phyloP scores from a whole-genome alignment of 2,888 invertebrate genomes.

The Phanerotoma sp. region DNA sequence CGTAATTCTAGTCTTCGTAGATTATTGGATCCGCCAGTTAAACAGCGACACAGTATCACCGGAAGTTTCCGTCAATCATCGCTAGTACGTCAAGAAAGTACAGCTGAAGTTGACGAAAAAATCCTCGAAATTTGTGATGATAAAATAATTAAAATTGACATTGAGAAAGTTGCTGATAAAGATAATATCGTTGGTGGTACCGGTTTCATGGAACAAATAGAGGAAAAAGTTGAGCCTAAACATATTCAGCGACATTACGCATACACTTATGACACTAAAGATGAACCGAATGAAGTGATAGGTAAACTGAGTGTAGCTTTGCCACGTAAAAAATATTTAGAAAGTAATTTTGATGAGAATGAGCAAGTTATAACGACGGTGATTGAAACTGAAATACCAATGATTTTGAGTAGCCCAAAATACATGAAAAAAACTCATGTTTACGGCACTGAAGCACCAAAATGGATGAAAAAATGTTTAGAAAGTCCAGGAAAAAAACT shows the following conservation, averaged over 20 bases:
- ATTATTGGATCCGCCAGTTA: conserved; percentile 47
- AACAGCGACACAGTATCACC: conserved; percentile 51
- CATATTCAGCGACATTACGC: conserved; percentile 52
- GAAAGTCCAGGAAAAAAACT: conserved; percentile 35
- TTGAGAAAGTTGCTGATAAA: not conserved
- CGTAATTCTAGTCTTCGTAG: conserved; percentile 49
- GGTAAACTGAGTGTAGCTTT: conserved; percentile 41
- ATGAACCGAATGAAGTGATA: conserved; percentile 32
- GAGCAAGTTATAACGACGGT: conserved; percentile 53
- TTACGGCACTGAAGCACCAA: conserved; percentile 48
- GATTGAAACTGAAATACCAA: conserved; percentile 50
- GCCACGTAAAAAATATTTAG: conserved; percentile 48
- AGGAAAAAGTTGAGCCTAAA: conserved; percentile 31
- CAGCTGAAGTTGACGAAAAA: conserved; percentile 27
- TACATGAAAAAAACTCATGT: conserved; percentile 46
- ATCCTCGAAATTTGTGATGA: conserved; percentile 30
- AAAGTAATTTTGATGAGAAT: conserved; percentile 53
- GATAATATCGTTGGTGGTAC: too few relatives aligned
- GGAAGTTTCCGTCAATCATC: conserved; percentile 43
- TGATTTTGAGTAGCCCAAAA: conserved; percentile 46
- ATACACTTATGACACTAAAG: conserved; percentile 50
- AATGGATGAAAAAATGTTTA: conserved; percentile 50
- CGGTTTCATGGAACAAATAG: not conserved
- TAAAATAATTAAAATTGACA: conserved; percentile 24
- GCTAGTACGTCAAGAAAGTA: conserved; percentile 31